Evolutionary conservation across 2,797 vertebrate species (phyloP), one percentile per base, ranked within the genome.

Genomic region (Nannoperca obscura): DNA sequence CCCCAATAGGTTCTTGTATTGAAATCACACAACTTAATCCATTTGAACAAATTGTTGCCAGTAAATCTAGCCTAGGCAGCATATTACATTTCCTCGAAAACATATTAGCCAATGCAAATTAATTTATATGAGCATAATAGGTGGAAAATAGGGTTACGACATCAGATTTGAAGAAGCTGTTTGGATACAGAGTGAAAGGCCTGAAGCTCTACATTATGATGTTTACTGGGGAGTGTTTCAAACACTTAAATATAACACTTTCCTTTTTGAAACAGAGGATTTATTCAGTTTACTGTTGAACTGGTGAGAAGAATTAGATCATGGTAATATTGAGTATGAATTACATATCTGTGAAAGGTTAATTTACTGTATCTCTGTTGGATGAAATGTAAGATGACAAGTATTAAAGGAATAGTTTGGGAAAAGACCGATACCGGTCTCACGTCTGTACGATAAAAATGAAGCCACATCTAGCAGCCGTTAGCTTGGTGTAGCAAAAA

Each of bases 41-140:
- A 47, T 71, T 44, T 68, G 6, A 65, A 58, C 32, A 61, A 78
- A 74, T 34, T 17, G 3, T 40, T 50, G 10, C 64, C 63, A 64
- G 52, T 58, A 22, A 68, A 58, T 63, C 10, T 7, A 54, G 14
- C 47, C 34, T 12, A 59, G 2, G 4, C 7, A 0, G 2, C 2
- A 60, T 53, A 20, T 30, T 40, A n/a, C 3, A 20, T 60, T 44
- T 65, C 54, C 47, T 49, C 4, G 0, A 53, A 40, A 82, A 34
- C 9, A 77, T 13, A 54, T 58, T n/a, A 55, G 7, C 46, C 4
- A 10, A 49, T 27, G 0, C 22, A 63, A 30, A 46, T 24, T 12
- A 42, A 73, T 74, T 24, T 42, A 34, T 24, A 30, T 42, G 17
- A 64, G 61, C 44, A 54, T 10, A 20, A 32, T 34, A 24, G 30